Evolutionary conservation across 1,140 invertebrate species (phyloP), one percentile per base, ranked within the genome.

Genomic region (Nephotettix cincticeps): DNA sequence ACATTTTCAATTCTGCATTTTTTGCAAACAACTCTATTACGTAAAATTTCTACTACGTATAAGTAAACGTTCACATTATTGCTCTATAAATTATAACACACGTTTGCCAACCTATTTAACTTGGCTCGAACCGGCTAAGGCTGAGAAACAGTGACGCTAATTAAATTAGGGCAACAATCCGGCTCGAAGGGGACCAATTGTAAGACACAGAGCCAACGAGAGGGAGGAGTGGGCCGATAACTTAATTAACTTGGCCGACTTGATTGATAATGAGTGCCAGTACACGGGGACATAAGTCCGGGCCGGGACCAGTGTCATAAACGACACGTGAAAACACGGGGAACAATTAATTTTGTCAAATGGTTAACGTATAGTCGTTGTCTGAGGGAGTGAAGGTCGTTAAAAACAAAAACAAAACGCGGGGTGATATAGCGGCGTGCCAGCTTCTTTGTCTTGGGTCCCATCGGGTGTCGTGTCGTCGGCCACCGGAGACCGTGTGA

Each of bases 321-420:
- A 67, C 23, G 64, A 67, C 64, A 67, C 25, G 64, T 43, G 40
- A 27, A 67, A 67, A 67, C 64, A 67, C 30, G 32, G 14, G 27
- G 30, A 65, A 67, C 64, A 67, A 67, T 67, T 67, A 67, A 67
- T 67, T 67, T 21, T 67, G 64, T 67, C 64, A 67, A 67, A 65
- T 65, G 63, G 63, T 65, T 32, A 65, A 67, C 64, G 32, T 67
- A 45, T 27, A 23, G 32, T 67, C 32, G 64, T 43, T 67, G 64
- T 67, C n/a, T 29, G 32, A 19, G 9, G 25, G 25, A 2, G 1
- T 23, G 63, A 65, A 65, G 63, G 63, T 65, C 63, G 36, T 65
- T 65, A 65, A 43, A 67, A 43, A 67, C 40, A 45, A 43, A 45
- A 67, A 67, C 32, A 67, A 67, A 25, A 28, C 28, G 9, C 14